These are phyloP conservation scores for Merluccius polli DNA, from an alignment of 2,797 vertebrate species.

Conservation along the genomic window DNA sequence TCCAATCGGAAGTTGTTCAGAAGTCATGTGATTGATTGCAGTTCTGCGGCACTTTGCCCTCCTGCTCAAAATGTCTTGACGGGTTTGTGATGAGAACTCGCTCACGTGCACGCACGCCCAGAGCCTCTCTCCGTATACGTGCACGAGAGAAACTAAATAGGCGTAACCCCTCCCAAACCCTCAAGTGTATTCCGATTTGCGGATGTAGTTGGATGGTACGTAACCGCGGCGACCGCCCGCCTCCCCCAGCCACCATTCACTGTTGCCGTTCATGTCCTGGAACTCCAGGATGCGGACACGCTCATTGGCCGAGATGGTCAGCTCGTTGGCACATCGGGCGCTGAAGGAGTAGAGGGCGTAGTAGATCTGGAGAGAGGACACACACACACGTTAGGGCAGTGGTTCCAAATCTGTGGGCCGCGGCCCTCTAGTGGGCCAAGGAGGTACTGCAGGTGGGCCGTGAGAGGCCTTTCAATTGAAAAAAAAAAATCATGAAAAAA, in stretches of 20 bases:
- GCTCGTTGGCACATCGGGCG: conserved; percentile 90
- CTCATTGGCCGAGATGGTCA: conserved; percentile 90
- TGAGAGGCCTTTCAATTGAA: too few relatives aligned
- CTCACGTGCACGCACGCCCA: background rate
- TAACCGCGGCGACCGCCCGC: conserved; percentile 84
- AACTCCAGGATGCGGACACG: conserved; percentile 90
- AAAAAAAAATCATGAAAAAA: conserved; percentile 4
- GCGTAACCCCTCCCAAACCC: background rate
- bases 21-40: background rate
- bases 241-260: conserved; percentile 96
- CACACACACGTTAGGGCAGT: background rate
- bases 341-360: conserved; percentile 92
- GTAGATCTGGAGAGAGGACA: conserved; percentile 81
- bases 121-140: background rate
- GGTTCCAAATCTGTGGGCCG: too few relatives aligned
- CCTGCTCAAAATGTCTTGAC: background rate
- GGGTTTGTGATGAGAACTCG: background rate
- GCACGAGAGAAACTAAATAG: background rate
- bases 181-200: conserved; percentile 98
- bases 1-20: background rate
- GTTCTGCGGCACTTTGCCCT: background rate
- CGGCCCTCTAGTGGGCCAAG: too few relatives aligned
- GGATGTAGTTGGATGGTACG: conserved; percentile 95
- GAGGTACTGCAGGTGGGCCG: too few relatives aligned
- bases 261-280: conserved; percentile 90